Conservation (phyloP, 2,888 invertebrate genomes). For the Pandemis corylana region DNA sequence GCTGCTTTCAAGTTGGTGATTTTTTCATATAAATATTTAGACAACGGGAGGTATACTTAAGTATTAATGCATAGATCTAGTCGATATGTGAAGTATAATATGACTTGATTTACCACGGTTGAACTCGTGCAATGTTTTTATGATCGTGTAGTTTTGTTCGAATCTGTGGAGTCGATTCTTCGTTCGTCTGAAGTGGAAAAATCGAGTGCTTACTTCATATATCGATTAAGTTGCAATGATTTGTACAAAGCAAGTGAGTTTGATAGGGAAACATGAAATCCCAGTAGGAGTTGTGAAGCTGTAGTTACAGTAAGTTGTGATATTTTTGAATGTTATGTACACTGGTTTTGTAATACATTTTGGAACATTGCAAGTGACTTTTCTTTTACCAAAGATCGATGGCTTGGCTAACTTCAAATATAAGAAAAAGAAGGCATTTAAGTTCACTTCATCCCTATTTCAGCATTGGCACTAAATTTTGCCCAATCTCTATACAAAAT, state of each 20-base stretch:
- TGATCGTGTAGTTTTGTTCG: not conserved
- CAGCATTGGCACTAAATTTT: too few relatives aligned
- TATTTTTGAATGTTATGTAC: conserved; percentile 36
- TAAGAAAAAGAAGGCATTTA: too few relatives aligned
- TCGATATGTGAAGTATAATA: not conserved
- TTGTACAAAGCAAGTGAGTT: not conserved
- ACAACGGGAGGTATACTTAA: not conserved
- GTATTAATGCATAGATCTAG: not conserved
- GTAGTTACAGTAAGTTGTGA: conserved; percentile 49
- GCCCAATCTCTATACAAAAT: too few relatives aligned
- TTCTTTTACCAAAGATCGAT: not conserved
- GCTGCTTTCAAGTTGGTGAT: not conserved
- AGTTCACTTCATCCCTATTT: too few relatives aligned
- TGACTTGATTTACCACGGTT: not conserved
- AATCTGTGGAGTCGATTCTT: not conserved
- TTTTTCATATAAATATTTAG: too few relatives aligned
- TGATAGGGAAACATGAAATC: not conserved
- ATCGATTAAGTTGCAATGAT: not conserved
- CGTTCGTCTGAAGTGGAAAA: not conserved
- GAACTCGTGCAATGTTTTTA: not conserved
- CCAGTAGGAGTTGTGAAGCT: not conserved
- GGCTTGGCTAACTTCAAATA: too few relatives aligned
- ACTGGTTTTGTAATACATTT: conserved; percentile 36
- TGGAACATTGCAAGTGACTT: conserved; percentile 3
- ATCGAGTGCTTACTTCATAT: not conserved